Percentiles rank a stretch among this genome's conserved stretches.
phyloP scores from a whole-genome alignment of 2,797 vertebrate species.

The Argentina silus region DNA sequence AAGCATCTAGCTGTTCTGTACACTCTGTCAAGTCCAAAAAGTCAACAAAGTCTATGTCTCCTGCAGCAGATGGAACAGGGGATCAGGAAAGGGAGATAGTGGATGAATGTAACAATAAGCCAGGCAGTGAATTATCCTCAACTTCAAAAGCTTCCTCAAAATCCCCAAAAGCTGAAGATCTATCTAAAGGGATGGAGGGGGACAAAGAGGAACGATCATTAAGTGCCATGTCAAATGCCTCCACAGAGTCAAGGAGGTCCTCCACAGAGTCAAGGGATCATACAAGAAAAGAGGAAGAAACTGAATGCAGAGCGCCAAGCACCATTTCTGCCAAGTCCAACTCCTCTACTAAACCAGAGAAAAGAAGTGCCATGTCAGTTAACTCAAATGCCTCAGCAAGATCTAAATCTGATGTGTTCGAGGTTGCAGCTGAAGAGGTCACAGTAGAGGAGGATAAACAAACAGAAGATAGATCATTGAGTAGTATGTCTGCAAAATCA shows the following conservation, averaged over 20 bases:
- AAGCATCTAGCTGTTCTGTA: constrained; percentile 46
- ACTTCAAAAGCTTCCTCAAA: constrained; percentile 32
- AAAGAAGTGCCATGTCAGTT: not conserved
- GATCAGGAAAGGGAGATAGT: constrained; percentile 24
- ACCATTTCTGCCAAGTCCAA: constrained; percentile 57
- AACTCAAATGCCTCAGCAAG: constrained; percentile 35
- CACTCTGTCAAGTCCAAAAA: constrained; percentile 52
- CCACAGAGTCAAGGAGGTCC: constrained; percentile 20
- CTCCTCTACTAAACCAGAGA: constrained; percentile 48
- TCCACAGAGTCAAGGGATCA: constrained; percentile 27
- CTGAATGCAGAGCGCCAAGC: constrained; percentile 50
- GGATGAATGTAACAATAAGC: constrained; percentile 36
- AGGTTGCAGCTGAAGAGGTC: constrained; percentile 4
- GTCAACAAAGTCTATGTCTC: constrained; percentile 21
- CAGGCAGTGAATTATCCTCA: constrained; percentile 17
- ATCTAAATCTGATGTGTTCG: constrained; percentile 14
- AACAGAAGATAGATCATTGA: constrained; percentile 17
- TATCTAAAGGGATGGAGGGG: constrained; percentile 18
- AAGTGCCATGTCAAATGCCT: constrained; percentile 71
- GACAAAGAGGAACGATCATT: constrained; percentile 43
- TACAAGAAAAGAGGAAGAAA: constrained; percentile 24
- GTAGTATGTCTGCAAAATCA: constrained; percentile 31
- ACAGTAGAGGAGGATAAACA: constrained; percentile 4
- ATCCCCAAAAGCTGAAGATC: constrained; percentile 39
- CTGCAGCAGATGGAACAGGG: constrained; percentile 8